Evolutionary conservation across 2,888 invertebrate genomes (phyloP).

Genomic region (Tanaodytes sp.): DNA sequence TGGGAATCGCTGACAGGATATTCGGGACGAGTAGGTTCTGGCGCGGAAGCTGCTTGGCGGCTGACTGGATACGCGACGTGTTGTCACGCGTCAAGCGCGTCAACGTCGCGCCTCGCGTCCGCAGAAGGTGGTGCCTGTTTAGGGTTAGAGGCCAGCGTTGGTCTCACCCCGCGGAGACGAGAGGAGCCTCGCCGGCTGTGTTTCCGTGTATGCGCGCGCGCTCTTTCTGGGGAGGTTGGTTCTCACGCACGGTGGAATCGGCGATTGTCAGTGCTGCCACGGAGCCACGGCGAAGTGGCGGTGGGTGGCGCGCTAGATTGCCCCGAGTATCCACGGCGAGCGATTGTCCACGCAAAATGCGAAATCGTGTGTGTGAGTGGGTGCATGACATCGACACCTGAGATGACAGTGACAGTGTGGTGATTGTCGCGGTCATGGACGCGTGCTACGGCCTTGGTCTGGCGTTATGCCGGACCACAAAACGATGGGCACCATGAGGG

Average conservation of each 20-base stretch:
- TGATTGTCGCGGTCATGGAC: slow-evolving; percentile 42
- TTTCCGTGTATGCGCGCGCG: slow-evolving; percentile 48
- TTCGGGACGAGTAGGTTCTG: slow-evolving; percentile 22
- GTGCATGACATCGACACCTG: slow-evolving; percentile 56
- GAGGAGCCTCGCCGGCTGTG: slow-evolving; percentile 45
- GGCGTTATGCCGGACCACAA: slow-evolving; percentile 17
- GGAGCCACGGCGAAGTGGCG: slow-evolving; percentile 46
- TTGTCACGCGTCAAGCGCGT: slow-evolving; percentile 9
- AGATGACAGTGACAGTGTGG: slow-evolving; percentile 58
- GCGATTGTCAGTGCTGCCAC: slow-evolving; percentile 53
- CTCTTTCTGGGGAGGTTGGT: slow-evolving; percentile 45
- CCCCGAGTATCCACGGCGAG: slow-evolving; percentile 9
- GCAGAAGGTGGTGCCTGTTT: slow-evolving; percentile 13
- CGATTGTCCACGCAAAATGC: slow-evolving; percentile 8
- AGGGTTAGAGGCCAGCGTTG: slow-evolving; percentile 26
- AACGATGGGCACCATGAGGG: slow-evolving; percentile 28
- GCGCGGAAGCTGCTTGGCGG: slow-evolving; percentile 1
- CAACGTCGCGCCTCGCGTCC: not conserved
- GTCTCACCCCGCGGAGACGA: slow-evolving; percentile 20
- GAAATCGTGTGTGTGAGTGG: slow-evolving; percentile 49
- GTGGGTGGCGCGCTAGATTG: slow-evolving; percentile 37
- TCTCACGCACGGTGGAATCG: slow-evolving; percentile 49
- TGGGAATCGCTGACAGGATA: slow-evolving; percentile 7
- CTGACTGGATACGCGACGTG: not conserved
- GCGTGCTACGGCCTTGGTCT: slow-evolving; percentile 29